Conservation (phyloP, 2,797 vertebrate genomes). For the Sebastes oblongus region DNA sequence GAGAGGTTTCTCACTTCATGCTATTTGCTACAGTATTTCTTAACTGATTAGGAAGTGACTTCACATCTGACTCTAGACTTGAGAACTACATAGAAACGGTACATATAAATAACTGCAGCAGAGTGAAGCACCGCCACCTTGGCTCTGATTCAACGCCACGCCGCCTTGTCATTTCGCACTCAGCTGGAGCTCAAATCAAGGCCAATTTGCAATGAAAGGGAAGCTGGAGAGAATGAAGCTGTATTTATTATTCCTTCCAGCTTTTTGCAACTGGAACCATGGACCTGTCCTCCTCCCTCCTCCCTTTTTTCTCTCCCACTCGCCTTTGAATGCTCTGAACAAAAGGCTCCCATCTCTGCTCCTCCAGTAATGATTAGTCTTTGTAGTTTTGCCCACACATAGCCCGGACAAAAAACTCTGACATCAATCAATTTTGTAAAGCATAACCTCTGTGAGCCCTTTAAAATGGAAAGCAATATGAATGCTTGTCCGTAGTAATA, state of each 20-base stretch:
- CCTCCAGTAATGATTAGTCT: conserved; percentile 56
- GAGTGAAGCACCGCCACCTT: conserved; percentile 13
- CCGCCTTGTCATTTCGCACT: conserved; percentile 60
- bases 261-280: conserved; percentile 57
- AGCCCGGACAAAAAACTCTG: neutral
- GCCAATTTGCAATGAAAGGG: conserved; percentile 65
- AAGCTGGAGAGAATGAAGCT: conserved; percentile 37
- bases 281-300: conserved; percentile 25
- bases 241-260: conserved; percentile 59
- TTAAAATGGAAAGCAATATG: conserved; percentile 41
- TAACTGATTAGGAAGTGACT: neutral
- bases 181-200: conserved; percentile 68
- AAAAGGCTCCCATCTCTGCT: conserved; percentile 57
- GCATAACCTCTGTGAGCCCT: conserved; percentile 31
- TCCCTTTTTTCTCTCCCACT: conserved; percentile 26
- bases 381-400: conserved; percentile 47
- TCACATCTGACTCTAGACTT: conserved; percentile 14
- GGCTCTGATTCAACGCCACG: conserved; percentile 38
- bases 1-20: neutral
- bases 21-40: neutral
- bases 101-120: conserved; percentile 47
- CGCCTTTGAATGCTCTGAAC: conserved; percentile 58
- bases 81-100: conserved; percentile 28
- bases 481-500: conserved; percentile 7
- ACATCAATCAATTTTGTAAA: conserved; percentile 50